Base-by-base conservation (phyloP, 2,888 invertebrate species). In the Drosophila buzzatii region DNA sequence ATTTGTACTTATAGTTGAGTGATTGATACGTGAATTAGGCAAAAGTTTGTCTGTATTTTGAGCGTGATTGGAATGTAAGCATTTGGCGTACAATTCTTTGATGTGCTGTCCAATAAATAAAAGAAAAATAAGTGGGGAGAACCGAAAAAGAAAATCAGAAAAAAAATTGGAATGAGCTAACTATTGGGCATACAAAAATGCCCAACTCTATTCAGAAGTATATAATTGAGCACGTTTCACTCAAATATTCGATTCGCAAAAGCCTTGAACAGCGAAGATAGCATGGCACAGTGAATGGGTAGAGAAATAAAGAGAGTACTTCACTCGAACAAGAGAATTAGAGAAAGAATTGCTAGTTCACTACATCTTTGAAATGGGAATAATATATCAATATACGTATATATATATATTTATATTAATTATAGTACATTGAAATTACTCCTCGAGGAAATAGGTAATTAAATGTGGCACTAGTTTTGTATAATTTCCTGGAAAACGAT, bases 11-110 rank as follows among this genome's bases (percentile, higher is more conserved):
- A 74, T 77, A 79, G 75, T 77, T 66, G 79, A 58, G 63, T 77
- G 76, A 79, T 79, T 77, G 79, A 79, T 77, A 70, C 76, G 77
- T 79, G 77, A 77, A 79, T 77, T 74, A 74, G 75, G 63, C 56
- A 37, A 74, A 77, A 79, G 76, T 77, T 75, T 61, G 53, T 64
- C 62, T 66, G 70, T 45, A 41, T 59, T 69, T 66, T 56, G 56
- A 74, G 65, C 79, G 77, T 77, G 77, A 79, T 77, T 74, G 60
- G 77, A 77, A 77, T 77, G 47, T 52, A 59, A 63, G 70, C 47
- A 66, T 74, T 63, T 60, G 20, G 57, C 58, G 55, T 37, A 27
- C 45, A 65, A 55, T 63, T 57, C 75, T 60, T 66, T 74, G 79
- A 58, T 61, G 62, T 66, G 62, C 62, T 76, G 70, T 63, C 70